These are phyloP conservation scores for Stigmatopora nigra DNA, from an alignment of 2,113 vertebrate species.

Conservation along the genomic window DNA sequence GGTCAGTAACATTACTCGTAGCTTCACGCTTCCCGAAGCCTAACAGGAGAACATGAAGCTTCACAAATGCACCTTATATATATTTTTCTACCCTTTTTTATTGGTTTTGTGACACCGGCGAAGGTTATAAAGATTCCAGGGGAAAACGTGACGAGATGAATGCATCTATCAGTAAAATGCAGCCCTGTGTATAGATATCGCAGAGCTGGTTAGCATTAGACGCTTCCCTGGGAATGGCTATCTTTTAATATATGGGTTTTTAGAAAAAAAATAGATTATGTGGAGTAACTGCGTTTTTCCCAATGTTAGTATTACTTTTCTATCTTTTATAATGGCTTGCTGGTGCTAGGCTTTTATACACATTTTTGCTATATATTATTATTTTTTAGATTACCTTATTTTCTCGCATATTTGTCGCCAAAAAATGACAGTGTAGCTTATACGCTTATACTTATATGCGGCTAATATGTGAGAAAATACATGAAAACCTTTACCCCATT, in stretches of 20 bases:
- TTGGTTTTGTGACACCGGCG: constrained; percentile 52
- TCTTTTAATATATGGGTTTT: constrained; percentile 30
- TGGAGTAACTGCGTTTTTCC: constrained; percentile 8
- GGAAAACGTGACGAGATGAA: constrained; percentile 41
- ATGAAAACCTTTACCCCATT: too few species aligned
- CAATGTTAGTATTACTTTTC: constrained; percentile 13
- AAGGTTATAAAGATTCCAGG: constrained; percentile 49
- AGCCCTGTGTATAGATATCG: constrained; percentile 47
- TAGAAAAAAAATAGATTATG: constrained; percentile 39
- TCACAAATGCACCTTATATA: constrained; percentile 39
- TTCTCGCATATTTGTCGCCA: too few species aligned
- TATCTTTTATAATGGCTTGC: not conserved
- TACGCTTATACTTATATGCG: too few species aligned
- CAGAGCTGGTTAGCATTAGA: constrained; percentile 18
- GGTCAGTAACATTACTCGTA: constrained; percentile 48
- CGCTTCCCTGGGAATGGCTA: constrained; percentile 44
- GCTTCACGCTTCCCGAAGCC: constrained; percentile 29
- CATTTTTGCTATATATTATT: too few species aligned
- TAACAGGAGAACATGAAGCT: constrained; percentile 41
- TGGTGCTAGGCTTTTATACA: constrained; percentile 7
- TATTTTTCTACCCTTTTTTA: constrained; percentile 47
- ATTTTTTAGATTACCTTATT: not conserved
- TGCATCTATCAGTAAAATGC: constrained; percentile 52
- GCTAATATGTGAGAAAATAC: too few species aligned
- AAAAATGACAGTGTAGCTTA: too few species aligned